These are phyloP conservation scores for Anas platyrhynchos DNA, from an alignment of 2,113 vertebrate species.

Conservation along the genomic window DNA sequence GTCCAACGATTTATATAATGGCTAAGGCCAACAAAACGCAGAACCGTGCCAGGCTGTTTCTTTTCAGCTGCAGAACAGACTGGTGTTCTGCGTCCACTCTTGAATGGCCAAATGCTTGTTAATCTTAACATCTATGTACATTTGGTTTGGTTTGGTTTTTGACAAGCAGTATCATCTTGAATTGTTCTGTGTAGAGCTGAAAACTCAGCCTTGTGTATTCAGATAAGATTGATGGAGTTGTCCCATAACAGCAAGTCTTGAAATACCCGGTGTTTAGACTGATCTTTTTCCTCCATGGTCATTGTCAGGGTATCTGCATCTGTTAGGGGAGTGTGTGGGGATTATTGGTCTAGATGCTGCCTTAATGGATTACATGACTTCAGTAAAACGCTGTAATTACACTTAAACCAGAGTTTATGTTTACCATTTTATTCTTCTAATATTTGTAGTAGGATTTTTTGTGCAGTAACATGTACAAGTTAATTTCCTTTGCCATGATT, in stretches of 20 bases:
- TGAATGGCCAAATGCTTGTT: neutral
- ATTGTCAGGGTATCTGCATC: neutral
- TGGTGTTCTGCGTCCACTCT: neutral
- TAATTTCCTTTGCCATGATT: slow-evolving; percentile 7
- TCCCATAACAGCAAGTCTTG: neutral
- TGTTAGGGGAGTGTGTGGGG: neutral
- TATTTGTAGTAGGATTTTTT: neutral
- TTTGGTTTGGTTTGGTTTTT: neutral
- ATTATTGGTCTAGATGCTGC: neutral
- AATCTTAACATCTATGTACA: neutral
- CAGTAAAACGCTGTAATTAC: neutral
- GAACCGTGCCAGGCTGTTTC: neutral
- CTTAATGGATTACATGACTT: neutral
- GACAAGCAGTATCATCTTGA: neutral
- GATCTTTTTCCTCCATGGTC: neutral
- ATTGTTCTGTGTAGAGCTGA: neutral
- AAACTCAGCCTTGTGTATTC: neutral
- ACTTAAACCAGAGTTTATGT: neutral
- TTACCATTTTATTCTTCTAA: neutral
- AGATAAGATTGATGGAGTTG: neutral
- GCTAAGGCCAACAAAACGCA: neutral
- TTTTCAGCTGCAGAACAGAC: neutral
- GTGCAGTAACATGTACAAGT: neutral
- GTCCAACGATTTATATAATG: neutral
- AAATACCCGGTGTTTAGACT: neutral